These are phyloP conservation scores for Microcebus griseorufus DNA, from an alignment of 2,113 vertebrate genomes.

Conservation along the genomic window DNA sequence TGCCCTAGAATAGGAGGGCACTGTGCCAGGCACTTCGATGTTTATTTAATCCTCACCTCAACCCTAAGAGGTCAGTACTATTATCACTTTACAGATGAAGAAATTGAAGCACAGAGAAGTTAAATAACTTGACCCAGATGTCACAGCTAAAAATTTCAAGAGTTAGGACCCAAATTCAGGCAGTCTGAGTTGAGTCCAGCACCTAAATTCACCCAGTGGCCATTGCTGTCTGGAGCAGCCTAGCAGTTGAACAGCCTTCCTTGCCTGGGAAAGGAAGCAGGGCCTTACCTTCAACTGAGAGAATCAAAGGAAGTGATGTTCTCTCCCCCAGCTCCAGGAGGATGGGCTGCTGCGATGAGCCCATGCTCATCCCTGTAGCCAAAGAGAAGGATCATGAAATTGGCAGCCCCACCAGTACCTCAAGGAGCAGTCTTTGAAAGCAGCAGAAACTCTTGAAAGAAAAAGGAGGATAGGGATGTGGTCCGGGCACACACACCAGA, in stretches of 20 bases:
- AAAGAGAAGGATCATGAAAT: not conserved
- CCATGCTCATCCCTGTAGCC: not conserved
- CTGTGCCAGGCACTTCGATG: not conserved
- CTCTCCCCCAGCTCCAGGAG: not conserved
- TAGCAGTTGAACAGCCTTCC: not conserved
- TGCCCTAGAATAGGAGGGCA: not conserved
- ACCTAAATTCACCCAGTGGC: not conserved
- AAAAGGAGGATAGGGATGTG: not conserved
- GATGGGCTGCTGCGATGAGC: not conserved
- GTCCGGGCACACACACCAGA: not conserved
- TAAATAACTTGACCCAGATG: not conserved
- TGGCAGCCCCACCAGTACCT: not conserved
- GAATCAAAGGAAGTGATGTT: not conserved
- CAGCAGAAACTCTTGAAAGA: not conserved
- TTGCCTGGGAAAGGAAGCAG: not conserved
- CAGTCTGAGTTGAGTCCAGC: not conserved
- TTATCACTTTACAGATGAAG: not conserved
- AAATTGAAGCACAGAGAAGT: not conserved
- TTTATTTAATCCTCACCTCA: not conserved
- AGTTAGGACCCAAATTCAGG: not conserved
- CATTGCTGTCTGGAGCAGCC: not conserved
- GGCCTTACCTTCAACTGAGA: not conserved
- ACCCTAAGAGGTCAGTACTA: not conserved
- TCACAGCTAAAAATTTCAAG: not conserved
- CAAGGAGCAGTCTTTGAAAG: not conserved